Percentiles rank a stretch among this genome's conserved stretches.
phyloP scores from a whole-genome alignment of 2,888 invertebrate species.

The Lasioglossum lativentre region DNA sequence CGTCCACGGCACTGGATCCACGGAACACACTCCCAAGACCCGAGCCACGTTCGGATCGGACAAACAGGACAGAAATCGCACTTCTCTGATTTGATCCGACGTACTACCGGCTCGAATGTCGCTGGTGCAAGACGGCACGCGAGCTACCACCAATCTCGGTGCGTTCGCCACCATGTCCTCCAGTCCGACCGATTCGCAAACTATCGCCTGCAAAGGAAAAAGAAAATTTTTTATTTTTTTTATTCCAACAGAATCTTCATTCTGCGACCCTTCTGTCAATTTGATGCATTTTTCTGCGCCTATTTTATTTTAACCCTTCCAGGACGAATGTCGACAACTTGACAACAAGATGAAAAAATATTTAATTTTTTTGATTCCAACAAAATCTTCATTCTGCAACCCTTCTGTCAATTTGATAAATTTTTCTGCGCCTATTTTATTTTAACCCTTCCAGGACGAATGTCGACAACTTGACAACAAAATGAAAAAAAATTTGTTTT shows the following conservation, averaged over 20 bases:
- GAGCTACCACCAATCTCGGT: slow-evolving; percentile 86
- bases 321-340: not conserved
- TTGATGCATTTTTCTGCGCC: no score
- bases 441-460: not conserved
- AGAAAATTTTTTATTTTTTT: not conserved
- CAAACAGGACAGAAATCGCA: slow-evolving; percentile 89
- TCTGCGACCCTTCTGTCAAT: not conserved
- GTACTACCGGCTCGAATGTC: slow-evolving; percentile 83
- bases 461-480: not conserved
- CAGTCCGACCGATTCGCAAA: slow-evolving; percentile 86
- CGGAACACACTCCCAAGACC: slow-evolving; percentile 87
- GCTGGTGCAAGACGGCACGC: slow-evolving; percentile 84
- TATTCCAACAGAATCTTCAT: not conserved
- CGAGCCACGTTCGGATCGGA: slow-evolving; percentile 89
- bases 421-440: not conserved
- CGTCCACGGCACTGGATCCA: slow-evolving; percentile 87
- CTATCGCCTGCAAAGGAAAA: slow-evolving; percentile 85
- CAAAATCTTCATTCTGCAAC: not conserved
- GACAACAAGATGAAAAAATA: not conserved
- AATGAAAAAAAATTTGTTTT: not conserved
- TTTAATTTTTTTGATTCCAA: no score
- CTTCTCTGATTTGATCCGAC: slow-evolving; percentile 87
- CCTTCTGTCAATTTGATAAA: not conserved
- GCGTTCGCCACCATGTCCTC: slow-evolving; percentile 85
- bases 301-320: not conserved